phyloP scores from a whole-genome alignment of 1,140 invertebrate species.

The Chelonus insularis region DNA sequence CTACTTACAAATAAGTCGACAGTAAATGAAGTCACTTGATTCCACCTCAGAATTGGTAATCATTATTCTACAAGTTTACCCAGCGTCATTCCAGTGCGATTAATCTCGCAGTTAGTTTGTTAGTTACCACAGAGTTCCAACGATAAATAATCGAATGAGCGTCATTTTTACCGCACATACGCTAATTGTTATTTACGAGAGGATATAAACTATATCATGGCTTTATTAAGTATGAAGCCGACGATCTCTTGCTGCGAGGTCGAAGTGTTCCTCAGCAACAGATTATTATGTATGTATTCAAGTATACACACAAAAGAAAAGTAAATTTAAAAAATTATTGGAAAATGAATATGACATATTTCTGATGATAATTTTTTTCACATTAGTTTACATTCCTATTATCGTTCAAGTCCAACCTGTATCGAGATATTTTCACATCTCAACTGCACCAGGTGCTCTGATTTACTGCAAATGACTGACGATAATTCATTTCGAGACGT shows the following conservation, averaged over 20 bases:
- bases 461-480: slow-evolving; percentile 36
- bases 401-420: too few species aligned
- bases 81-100: slow-evolving; percentile 38
- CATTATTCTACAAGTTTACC: slow-evolving; percentile 41
- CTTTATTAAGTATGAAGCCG: slow-evolving; percentile 38
- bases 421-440: slow-evolving; percentile 23
- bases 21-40: slow-evolving; percentile 33
- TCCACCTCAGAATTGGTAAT: slow-evolving; percentile 23
- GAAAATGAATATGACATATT: too few species aligned
- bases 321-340: too few species aligned
- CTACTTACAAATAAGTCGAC: neutral
- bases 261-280: too few species aligned
- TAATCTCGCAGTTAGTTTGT: slow-evolving; percentile 49
- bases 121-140: slow-evolving; percentile 34
- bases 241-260: slow-evolving; percentile 16
- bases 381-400: too few species aligned
- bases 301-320: too few species aligned
- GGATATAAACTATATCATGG: slow-evolving; percentile 43
- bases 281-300: too few species aligned
- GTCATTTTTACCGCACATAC: slow-evolving; percentile 39
- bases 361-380: too few species aligned
- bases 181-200: slow-evolving; percentile 55
- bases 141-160: slow-evolving; percentile 36
- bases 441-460: slow-evolving; percentile 18
- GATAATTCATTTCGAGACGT: slow-evolving; percentile 23